These are phyloP conservation scores for Amblyopsis rosae DNA, from an alignment of 2,113 vertebrate species.

Conservation along the genomic window DNA sequence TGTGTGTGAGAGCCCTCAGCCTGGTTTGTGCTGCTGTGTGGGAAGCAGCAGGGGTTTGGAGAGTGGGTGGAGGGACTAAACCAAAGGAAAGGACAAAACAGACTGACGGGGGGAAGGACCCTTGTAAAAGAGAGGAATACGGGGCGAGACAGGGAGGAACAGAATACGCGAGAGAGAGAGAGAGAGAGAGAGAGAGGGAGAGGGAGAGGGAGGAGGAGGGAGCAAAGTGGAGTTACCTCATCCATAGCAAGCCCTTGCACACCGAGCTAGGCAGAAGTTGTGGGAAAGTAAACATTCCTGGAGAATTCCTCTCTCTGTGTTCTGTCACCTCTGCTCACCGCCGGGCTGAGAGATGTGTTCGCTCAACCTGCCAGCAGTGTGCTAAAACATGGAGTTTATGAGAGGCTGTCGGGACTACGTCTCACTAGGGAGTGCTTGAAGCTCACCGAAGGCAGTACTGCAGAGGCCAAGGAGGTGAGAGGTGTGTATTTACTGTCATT, in stretches of 20 bases:
- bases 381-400: conserved; percentile 54
- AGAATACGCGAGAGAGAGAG: not conserved
- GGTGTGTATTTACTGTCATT: conserved; percentile 32
- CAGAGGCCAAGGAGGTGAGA: conserved; percentile 71
- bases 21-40: conserved; percentile 60
- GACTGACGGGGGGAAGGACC: conserved; percentile 30
- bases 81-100: conserved; percentile 55
- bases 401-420: conserved; percentile 62
- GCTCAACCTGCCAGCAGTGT: conserved; percentile 42
- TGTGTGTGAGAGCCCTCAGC: conserved; percentile 26
- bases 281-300: conserved; percentile 75
- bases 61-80: conserved; percentile 51
- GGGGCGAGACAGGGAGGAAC: conserved; percentile 22
- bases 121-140: conserved; percentile 29
- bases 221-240: conserved; percentile 54
- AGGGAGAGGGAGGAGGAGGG: conserved; percentile 37
- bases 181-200: conserved; percentile 29
- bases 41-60: conserved; percentile 54
- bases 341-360: conserved; percentile 40
- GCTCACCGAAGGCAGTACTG: conserved; percentile 58
- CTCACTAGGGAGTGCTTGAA: conserved; percentile 60
- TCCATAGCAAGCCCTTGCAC: conserved; percentile 46
- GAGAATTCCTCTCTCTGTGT: conserved; percentile 50
- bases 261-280: conserved; percentile 65
- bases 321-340: conserved; percentile 44